Evolutionary conservation across 2,113 vertebrate species (phyloP).

Genomic region (Erpornis zantholeuca): DNA sequence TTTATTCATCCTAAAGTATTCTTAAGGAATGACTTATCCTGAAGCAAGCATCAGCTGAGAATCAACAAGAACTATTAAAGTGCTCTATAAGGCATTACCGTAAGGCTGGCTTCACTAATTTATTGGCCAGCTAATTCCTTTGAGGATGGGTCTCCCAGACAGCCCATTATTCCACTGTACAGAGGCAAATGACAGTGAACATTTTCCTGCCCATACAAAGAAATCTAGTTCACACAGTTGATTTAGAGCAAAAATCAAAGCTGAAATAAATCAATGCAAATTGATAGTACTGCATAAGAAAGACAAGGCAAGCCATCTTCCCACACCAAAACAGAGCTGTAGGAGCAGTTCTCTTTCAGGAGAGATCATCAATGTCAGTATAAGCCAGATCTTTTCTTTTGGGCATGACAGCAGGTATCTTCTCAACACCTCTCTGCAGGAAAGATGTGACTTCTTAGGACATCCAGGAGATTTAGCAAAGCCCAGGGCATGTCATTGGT

Average conservation of each 20-base stretch:
- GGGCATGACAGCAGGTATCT: background rate
- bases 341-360: background rate
- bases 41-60: background rate
- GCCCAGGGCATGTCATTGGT: background rate
- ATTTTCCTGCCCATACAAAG: background rate
- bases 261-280: background rate
- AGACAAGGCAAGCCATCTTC: background rate
- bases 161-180: background rate
- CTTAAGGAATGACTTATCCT: background rate
- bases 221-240: background rate
- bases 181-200: background rate
- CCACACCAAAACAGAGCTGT: background rate
- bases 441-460: background rate
- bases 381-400: background rate
- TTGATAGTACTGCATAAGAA: background rate
- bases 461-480: background rate
- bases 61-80: background rate
- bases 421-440: background rate
- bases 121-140: background rate
- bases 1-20: background rate
- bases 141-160: background rate
- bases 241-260: background rate
- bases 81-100: background rate
- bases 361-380: background rate
- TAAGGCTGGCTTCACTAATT: background rate